A percentile compares a stretch with the other conserved stretches of the same genome.
Conservation (phyloP, 2,888 invertebrate genomes). For the Cheilosia vernalis region DNA sequence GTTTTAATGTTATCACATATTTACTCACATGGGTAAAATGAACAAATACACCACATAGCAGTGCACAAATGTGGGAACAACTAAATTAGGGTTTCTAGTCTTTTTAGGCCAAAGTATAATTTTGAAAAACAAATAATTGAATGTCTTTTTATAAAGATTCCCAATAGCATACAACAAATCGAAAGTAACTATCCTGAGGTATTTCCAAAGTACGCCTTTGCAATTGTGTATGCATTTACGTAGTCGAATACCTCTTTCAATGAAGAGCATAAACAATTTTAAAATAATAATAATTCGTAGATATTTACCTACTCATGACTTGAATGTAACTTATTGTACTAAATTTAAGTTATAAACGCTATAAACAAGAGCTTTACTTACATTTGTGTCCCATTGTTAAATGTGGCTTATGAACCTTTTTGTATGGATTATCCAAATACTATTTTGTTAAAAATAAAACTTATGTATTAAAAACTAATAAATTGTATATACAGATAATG, state of each 20-base stretch:
- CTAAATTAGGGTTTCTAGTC: slow-evolving; percentile 15
- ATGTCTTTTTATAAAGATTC: slow-evolving; percentile 10
- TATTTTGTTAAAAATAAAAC: not conserved
- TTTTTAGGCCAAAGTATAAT: slow-evolving; percentile 35
- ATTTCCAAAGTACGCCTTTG: not conserved
- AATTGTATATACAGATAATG: not conserved
- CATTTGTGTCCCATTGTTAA: slow-evolving; percentile 13
- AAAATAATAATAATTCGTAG: slow-evolving; percentile 19
- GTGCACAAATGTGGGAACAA: slow-evolving; percentile 7
- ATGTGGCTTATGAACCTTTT: slow-evolving; percentile 12
- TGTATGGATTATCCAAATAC: not conserved
- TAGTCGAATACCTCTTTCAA: not conserved
- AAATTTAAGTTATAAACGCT: not conserved
- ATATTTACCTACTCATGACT: slow-evolving; percentile 28
- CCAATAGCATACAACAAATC: not conserved
- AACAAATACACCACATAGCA: not conserved
- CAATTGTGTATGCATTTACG: slow-evolving; percentile 12
- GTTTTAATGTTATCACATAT: not conserved
- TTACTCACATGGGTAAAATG: not conserved
- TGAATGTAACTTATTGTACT: slow-evolving; percentile 20
- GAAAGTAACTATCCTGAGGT: not conserved
- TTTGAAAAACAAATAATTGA: not conserved
- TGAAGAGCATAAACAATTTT: not conserved
- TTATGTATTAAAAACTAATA: not conserved
- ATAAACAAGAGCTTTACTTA: not conserved